Evolutionary conservation across 2,888 invertebrate genomes (phyloP).

Genomic region (Hydraecia micacea): DNA sequence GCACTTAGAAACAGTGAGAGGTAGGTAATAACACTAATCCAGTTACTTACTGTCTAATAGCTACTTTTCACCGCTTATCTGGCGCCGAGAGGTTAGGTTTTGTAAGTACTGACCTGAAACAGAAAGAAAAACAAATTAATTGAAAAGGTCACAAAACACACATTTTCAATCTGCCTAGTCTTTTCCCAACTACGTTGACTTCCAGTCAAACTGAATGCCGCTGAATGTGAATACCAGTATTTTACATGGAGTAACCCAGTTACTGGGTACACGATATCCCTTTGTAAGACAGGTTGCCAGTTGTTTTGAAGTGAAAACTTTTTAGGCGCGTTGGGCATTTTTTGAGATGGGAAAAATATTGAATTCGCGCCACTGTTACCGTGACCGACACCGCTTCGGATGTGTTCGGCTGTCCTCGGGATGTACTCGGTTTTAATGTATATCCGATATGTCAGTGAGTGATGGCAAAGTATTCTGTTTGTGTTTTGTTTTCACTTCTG

Average conservation of each 20-base stretch:
- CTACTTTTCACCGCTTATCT: background rate
- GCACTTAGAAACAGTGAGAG: background rate
- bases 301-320: no score
- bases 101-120: constrained; percentile 41
- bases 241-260: background rate
- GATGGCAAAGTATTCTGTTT: no score
- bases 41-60: constrained; percentile 11
- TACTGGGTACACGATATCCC: background rate
- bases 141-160: background rate
- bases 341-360: no score
- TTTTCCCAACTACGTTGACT: no score
- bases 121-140: background rate
- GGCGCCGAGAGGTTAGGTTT: background rate
- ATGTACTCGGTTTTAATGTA: no score
- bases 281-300: no score
- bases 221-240: background rate
- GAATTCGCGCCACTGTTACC: no score
- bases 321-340: no score
- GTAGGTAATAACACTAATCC: background rate
- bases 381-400: no score
- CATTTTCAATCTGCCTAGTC: background rate
- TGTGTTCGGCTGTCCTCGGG: no score
- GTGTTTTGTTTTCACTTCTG: no score
- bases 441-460: no score
- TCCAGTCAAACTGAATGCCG: background rate